Evolutionary conservation across 2,888 invertebrate species (phyloP), one percentile per base, ranked within the genome.

Genomic region (Hirtodrosophila cameraria): DNA sequence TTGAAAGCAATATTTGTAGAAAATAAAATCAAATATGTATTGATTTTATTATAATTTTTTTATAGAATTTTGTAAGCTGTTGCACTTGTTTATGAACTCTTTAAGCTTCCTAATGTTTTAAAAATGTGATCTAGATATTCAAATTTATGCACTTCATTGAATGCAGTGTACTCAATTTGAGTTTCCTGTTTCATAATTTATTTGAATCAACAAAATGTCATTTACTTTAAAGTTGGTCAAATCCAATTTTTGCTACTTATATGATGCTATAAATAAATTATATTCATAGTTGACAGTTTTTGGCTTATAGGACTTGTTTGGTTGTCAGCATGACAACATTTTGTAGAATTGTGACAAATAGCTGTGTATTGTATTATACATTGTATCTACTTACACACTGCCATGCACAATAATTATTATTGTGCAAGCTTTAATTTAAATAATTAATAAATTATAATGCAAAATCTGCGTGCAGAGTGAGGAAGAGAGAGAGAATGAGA

Each of bases 361-460:
- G 35, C 27, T 61, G 43, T n/a, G 31, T 20, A 46, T 25, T 46
- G 41, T 62, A 46, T 25, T 46, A 36, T 62, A 39, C 3, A 18
- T 15, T 33, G 39, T 9, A 38, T 49, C 53, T 63, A 53, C 63
- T 70, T 68, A 23, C 49, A 50, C 43, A 48, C 15, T 59, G 52
- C 48, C 50, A 45, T 42, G 61, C 64, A 57, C 68, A 80, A 55
- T 69, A 58, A 57, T 69, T 55, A 62, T 69, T 63, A 75, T 77
- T 60, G 60, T 60, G 77, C 54, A 55, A 49, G 41, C 39, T 58
- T 77, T 76, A 75, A 85, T 85, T 82, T 67, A 87, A 87, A 81
- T 87, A 78, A 87, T 81, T 81, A 87, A 87, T 87, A 82, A 81
- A 87, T 81, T 78, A 87, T 73, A 57, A 62, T 65, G 63, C 64